These are phyloP conservation scores for Polyodon spathula DNA, from an alignment of 2,113 vertebrate genomes.

Conservation along the genomic window DNA sequence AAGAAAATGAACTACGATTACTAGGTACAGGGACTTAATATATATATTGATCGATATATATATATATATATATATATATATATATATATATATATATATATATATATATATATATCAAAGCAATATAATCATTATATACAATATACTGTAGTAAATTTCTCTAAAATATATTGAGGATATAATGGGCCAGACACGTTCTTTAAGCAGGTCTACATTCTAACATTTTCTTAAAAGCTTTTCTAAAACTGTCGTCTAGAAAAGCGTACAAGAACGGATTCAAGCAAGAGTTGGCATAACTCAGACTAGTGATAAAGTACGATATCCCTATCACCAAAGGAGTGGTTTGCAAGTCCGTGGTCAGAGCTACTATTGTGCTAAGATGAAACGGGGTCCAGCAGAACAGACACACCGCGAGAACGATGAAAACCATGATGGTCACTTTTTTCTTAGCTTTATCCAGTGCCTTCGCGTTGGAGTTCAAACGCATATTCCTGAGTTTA, in stretches of 20 bases:
- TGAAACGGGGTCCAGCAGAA: constrained; percentile 89
- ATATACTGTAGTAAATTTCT: not conserved
- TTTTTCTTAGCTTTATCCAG: constrained; percentile 83
- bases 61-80: too few relatives aligned
- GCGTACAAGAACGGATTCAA: constrained; percentile 79
- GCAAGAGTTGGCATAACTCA: constrained; percentile 85
- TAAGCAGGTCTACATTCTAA: constrained; percentile 64
- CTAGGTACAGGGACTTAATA: too few relatives aligned
- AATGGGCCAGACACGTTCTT: constrained; percentile 23
- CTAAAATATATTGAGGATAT: constrained; percentile 26
- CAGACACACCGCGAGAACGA: constrained; percentile 74
- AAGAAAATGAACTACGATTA: too few relatives aligned
- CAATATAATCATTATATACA: too few relatives aligned
- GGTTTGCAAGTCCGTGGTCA: constrained; percentile 74
- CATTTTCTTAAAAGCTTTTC: constrained; percentile 71
- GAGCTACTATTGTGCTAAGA: constrained; percentile 75
- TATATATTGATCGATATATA: too few relatives aligned
- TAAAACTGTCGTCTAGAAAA: constrained; percentile 80
- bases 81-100: too few relatives aligned
- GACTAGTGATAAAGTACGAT: constrained; percentile 79
- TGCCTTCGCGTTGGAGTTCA: constrained; percentile 72
- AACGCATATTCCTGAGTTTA: constrained; percentile 68
- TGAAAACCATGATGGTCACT: constrained; percentile 79
- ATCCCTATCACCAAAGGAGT: constrained; percentile 70
- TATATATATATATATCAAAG: too few relatives aligned